Conservation (phyloP, 2,113 vertebrate species). For the Peromyscus leucopus region DNA sequence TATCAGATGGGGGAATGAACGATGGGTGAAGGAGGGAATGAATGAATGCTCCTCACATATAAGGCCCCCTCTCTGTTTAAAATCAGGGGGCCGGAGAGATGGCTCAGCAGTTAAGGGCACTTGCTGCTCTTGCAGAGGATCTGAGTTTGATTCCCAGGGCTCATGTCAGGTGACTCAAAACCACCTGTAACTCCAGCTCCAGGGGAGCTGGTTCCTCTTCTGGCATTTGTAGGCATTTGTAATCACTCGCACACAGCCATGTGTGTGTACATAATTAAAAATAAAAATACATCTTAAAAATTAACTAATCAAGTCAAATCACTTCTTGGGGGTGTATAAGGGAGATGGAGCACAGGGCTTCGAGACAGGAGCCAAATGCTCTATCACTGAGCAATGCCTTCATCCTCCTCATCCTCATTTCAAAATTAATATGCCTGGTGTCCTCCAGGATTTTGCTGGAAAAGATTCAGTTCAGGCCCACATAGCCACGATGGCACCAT, state of each 20-base stretch:
- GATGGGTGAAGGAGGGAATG: background rate
- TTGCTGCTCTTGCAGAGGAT: background rate
- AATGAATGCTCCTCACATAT: background rate
- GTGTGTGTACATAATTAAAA: background rate
- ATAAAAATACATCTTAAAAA: background rate
- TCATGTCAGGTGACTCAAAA: background rate
- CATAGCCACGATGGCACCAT: rapidly evolving
- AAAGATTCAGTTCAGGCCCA: rapidly evolving
- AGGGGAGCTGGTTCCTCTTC: background rate
- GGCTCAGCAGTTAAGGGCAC: background rate
- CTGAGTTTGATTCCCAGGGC: too few relatives aligned
- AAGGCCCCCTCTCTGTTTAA: background rate
- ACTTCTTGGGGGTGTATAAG: too few relatives aligned
- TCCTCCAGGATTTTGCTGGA: background rate
- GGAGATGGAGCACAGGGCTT: background rate
- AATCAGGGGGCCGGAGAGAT: background rate
- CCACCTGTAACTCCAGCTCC: background rate
- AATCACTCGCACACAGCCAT: background rate
- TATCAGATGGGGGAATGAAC: background rate
- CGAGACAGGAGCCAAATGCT: background rate
- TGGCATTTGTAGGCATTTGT: background rate
- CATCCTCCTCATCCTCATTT: background rate
- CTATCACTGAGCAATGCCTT: background rate
- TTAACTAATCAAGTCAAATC: background rate
- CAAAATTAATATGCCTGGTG: background rate